phyloP scores from a whole-genome alignment of 2,797 vertebrate genomes.

The Champsocephalus esox region DNA sequence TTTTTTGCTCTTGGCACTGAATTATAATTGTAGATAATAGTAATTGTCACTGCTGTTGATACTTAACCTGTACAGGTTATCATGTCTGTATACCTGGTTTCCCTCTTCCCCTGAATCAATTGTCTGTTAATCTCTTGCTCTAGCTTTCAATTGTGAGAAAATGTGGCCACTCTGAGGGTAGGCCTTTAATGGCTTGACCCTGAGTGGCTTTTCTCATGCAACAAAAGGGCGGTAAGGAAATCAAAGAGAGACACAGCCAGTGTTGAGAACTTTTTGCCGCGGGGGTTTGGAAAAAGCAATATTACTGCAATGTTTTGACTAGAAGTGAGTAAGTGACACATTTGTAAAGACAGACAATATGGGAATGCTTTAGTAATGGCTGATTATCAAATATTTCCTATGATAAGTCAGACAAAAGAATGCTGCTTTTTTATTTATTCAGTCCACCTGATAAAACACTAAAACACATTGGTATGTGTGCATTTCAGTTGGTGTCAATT shows the following conservation, averaged over 20 bases:
- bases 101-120: slow-evolving; percentile 91
- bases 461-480: background rate
- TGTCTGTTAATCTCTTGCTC: slow-evolving; percentile 91
- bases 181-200: slow-evolving; percentile 80
- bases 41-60: slow-evolving; percentile 80
- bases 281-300: slow-evolving; percentile 20
- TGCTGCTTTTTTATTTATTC: background rate
- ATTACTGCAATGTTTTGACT: background rate
- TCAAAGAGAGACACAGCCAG: slow-evolving; percentile 46
- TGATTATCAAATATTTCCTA: background rate
- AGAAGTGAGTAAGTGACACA: background rate
- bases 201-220: slow-evolving; percentile 79
- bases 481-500: background rate
- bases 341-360: background rate
- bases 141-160: slow-evolving; percentile 94
- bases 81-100: slow-evolving; percentile 87
- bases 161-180: slow-evolving; percentile 73
- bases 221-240: slow-evolving; percentile 72
- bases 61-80: slow-evolving; percentile 93
- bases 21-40: slow-evolving; percentile 82
- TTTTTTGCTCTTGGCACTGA: slow-evolving; percentile 84
- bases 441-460: background rate
- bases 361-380: background rate
- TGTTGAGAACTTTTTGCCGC: slow-evolving; percentile 41
- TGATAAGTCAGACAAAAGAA: background rate